These are phyloP conservation scores for Gila orcuttii DNA, from an alignment of 2,113 vertebrate species.

Conservation along the genomic window DNA sequence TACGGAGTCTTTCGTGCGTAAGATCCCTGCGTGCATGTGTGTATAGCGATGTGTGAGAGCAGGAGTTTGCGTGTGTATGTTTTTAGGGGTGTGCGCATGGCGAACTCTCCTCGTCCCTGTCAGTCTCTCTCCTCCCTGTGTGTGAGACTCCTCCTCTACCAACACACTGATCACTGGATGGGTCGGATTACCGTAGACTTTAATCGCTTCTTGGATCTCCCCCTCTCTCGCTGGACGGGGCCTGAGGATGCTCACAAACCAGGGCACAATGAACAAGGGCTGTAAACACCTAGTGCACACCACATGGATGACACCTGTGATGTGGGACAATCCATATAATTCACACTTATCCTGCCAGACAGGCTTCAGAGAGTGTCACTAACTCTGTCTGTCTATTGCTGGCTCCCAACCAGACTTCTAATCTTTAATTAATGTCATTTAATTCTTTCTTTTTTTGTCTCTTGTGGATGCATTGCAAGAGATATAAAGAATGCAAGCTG, in stretches of 20 bases:
- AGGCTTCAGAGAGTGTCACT: not conserved
- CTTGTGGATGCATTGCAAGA: not conserved
- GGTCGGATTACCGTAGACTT: slow-evolving; percentile 79
- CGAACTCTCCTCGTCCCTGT: slow-evolving; percentile 53
- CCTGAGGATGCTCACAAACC: not conserved
- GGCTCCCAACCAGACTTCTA: not conserved
- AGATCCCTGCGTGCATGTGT: slow-evolving; percentile 34
- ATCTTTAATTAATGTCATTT: not conserved
- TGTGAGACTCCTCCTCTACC: slow-evolving; percentile 53
- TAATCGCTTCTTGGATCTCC: slow-evolving; percentile 76
- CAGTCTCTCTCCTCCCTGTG: slow-evolving; percentile 54
- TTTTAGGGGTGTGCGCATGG: slow-evolving; percentile 39
- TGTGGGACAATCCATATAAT: not conserved
- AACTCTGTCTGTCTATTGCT: not conserved
- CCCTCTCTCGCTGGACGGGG: slow-evolving; percentile 65
- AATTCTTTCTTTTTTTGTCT: not conserved
- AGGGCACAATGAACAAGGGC: not conserved
- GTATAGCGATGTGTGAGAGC: slow-evolving; percentile 34
- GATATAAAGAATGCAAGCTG: not conserved
- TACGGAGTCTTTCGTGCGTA: slow-evolving; percentile 22
- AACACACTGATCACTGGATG: slow-evolving; percentile 70
- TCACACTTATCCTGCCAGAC: not conserved
- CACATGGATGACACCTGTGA: not conserved
- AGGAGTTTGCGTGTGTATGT: slow-evolving; percentile 40
- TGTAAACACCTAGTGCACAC: slow-evolving; percentile 10